Conservation (phyloP, 2,113 vertebrate species). For the Cyanistes caeruleus region DNA sequence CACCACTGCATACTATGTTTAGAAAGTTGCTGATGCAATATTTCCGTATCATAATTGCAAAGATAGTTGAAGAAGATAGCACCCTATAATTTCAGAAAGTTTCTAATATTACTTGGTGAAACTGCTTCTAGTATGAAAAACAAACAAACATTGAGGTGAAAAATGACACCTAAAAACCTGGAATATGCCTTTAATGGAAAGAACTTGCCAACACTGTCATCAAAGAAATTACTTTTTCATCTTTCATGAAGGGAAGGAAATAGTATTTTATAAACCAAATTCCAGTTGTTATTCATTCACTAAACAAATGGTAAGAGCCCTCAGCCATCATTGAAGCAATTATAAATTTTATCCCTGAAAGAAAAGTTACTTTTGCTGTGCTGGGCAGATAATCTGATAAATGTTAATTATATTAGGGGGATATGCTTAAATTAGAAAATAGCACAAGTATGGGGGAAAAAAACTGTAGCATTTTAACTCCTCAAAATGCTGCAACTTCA, state of each 20-base stretch:
- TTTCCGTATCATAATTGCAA: slow-evolving; percentile 70
- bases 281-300: neutral
- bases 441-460: neutral
- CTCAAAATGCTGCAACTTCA: neutral
- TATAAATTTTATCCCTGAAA: neutral
- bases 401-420: neutral
- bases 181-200: neutral
- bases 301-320: neutral
- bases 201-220: neutral
- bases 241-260: neutral
- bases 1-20: slow-evolving; percentile 67
- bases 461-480: neutral
- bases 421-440: neutral
- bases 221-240: neutral
- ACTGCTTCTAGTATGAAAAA: slow-evolving; percentile 25
- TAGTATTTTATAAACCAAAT: neutral
- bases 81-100: slow-evolving; percentile 55
- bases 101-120: slow-evolving; percentile 40
- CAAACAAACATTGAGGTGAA: neutral
- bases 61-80: slow-evolving; percentile 63
- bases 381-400: neutral
- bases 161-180: neutral
- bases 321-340: neutral
- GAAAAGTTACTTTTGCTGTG: neutral
- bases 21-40: slow-evolving; percentile 72